These are phyloP conservation scores for Drosophila barbarae DNA, from an alignment of 2,888 invertebrate species.

Conservation along the genomic window DNA sequence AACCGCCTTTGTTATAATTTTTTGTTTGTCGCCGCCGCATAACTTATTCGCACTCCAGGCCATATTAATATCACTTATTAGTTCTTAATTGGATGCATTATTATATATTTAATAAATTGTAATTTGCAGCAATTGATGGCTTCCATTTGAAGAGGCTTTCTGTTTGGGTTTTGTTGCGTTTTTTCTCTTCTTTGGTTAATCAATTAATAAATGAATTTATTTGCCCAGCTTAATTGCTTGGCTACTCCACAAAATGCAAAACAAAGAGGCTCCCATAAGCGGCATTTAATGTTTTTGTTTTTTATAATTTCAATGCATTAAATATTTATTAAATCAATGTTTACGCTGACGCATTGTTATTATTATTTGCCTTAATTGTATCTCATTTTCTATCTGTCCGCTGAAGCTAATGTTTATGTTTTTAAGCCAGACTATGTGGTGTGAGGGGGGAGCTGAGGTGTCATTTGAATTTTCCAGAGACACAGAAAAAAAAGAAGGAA, in stretches of 20 bases:
- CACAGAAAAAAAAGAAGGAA: constrained; percentile 15
- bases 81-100: constrained; percentile 60
- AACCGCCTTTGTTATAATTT: constrained; percentile 16
- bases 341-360: constrained; percentile 35
- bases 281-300: constrained; percentile 57
- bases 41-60: constrained; percentile 49
- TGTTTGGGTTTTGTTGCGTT: constrained; percentile 8
- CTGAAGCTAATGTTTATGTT: constrained; percentile 6
- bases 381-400: constrained; percentile 20
- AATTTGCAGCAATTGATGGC: constrained; percentile 21
- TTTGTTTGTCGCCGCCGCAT: constrained; percentile 8
- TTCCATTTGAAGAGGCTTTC: constrained; percentile 7
- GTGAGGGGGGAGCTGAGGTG: constrained; percentile 2
- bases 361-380: constrained; percentile 31
- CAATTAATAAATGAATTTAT: constrained; percentile 70
- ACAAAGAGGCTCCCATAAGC: constrained; percentile 56
- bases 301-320: constrained; percentile 54
- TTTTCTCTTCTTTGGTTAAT: constrained; percentile 27
- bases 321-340: constrained; percentile 63
- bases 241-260: constrained; percentile 57
- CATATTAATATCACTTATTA: constrained; percentile 60
- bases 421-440: constrained; percentile 1
- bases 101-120: constrained; percentile 28
- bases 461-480: constrained; percentile 10
- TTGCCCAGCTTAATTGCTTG: constrained; percentile 66